A percentile compares a stretch with the other conserved stretches of the same genome.
Evolutionary conservation across 92 coral and sea anemone genomes (phyloP).

Genomic region (Phenganax subtilis): DNA sequence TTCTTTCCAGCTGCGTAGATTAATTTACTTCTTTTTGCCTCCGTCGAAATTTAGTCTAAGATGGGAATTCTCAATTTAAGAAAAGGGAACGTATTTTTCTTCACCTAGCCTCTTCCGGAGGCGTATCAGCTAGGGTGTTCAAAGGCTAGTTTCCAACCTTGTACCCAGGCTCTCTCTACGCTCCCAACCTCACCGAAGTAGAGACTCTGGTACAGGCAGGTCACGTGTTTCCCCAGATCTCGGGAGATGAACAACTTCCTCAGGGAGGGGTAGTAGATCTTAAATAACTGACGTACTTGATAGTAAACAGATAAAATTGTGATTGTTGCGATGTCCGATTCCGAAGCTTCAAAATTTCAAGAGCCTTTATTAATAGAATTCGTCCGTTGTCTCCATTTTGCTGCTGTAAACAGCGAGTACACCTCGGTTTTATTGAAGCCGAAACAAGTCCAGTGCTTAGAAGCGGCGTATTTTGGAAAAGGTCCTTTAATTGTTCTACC

Average conservation of each 20-base stretch:
- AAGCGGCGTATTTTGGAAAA: constrained; percentile 36
- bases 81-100: background rate
- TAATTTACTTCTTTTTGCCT: no score
- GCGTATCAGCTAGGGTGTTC: no score
- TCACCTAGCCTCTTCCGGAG: no score
- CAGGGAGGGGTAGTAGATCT: constrained; percentile 27
- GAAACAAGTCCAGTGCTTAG: constrained; percentile 19
- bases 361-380: background rate
- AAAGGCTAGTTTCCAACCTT: no score
- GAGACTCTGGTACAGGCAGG: constrained; percentile 42
- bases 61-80: background rate
- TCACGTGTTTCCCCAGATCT: constrained; percentile 27
- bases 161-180: no score
- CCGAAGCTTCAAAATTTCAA: no score
- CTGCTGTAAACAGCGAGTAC: constrained; percentile 40
- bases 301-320: background rate
- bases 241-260: background rate
- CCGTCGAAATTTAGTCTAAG: background rate
- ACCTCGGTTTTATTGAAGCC: constrained; percentile 21
- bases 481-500: constrained; percentile 47
- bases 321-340: no score
- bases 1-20: no score
- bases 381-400: constrained; percentile 38
- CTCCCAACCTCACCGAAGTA: background rate
- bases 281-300: background rate